phyloP scores from a whole-genome alignment of 2,113 vertebrate species.

The Melanotaenia duboulayi region DNA sequence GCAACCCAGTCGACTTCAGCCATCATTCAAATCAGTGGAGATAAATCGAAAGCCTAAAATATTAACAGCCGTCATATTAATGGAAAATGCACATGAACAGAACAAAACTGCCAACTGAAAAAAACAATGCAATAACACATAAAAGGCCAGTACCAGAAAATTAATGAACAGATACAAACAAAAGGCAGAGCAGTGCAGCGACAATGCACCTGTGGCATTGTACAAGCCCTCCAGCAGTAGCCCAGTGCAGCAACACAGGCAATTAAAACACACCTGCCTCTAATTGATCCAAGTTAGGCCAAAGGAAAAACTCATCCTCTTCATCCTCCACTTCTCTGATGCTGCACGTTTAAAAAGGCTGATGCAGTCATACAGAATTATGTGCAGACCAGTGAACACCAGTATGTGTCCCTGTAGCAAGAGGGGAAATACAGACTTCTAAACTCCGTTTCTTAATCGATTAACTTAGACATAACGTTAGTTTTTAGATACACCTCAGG shows the following conservation, averaged over 20 bases:
- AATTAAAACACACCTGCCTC: constrained; percentile 10
- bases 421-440: not conserved
- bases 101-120: not conserved
- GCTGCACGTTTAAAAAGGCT: constrained; percentile 15
- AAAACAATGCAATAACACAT: not conserved
- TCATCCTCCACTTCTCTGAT: not conserved
- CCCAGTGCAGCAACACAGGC: constrained; percentile 16
- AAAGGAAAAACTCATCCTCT: constrained; percentile 18
- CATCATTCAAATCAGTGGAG: not conserved
- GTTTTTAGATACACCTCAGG: constrained; percentile 82
- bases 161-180: not conserved
- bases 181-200: not conserved
- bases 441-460: not conserved
- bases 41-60: not conserved
- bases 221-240: constrained; percentile 17
- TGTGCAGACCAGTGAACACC: not conserved
- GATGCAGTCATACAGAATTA: constrained; percentile 15
- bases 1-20: not conserved
- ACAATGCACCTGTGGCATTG: not conserved
- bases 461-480: not conserved
- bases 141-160: constrained; percentile 16
- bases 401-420: constrained; percentile 29
- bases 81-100: constrained; percentile 6
- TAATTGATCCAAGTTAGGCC: not conserved
- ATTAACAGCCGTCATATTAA: not conserved